Evolutionary conservation across 2,113 vertebrate genomes (phyloP).

Genomic region (Sinocyclocheilus anophthalmus): DNA sequence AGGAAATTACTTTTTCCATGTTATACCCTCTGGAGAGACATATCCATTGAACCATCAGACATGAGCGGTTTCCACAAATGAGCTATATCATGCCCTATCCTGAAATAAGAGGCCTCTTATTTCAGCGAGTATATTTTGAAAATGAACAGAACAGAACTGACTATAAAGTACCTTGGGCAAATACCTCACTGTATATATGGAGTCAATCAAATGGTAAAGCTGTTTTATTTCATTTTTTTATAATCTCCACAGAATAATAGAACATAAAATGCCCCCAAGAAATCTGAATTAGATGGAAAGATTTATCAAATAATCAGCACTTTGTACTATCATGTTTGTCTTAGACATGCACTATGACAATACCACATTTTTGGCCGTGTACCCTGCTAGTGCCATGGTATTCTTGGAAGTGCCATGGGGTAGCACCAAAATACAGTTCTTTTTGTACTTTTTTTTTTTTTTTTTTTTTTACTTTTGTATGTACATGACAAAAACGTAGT

Average conservation of each 20-base stretch:
- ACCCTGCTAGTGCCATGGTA: neutral
- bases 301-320: too few species aligned
- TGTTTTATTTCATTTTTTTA: neutral
- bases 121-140: constrained; percentile 10
- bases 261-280: neutral
- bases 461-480: too few species aligned
- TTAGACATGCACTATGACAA: neutral
- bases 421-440: neutral
- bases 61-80: constrained; percentile 38
- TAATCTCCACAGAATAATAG: neutral
- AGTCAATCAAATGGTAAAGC: constrained; percentile 17
- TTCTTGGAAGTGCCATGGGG: neutral
- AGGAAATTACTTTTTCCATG: constrained; percentile 43
- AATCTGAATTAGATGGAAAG: too few species aligned
- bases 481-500: too few species aligned
- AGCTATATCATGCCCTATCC: constrained; percentile 38
- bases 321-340: neutral
- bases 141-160: constrained; percentile 25
- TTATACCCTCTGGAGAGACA: constrained; percentile 35
- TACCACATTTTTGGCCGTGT: neutral
- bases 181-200: neutral
- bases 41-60: constrained; percentile 39
- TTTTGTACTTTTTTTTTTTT: too few species aligned
- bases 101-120: constrained; percentile 29
- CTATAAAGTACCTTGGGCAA: neutral